Percentiles rank a stretch among this genome's conserved stretches.
Evolutionary conservation across 2,113 vertebrate genomes (phyloP).

Genomic region (Eublepharis macularius): DNA sequence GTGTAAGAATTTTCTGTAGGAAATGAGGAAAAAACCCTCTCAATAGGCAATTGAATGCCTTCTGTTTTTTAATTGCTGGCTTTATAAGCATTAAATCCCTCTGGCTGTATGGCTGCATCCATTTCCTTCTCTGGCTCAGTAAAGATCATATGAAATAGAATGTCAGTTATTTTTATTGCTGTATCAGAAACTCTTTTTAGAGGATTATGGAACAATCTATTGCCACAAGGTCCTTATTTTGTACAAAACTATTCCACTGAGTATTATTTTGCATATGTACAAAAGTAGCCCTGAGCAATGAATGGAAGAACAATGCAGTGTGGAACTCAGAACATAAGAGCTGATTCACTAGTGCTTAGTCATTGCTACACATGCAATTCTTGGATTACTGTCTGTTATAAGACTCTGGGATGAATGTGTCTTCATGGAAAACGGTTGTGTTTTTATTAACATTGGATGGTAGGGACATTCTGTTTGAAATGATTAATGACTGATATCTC

Average conservation of each 20-base stretch:
- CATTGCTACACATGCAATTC: not conserved
- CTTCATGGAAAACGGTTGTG: not conserved
- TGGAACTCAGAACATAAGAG: not conserved
- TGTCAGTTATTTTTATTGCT: conserved; percentile 6
- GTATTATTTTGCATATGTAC: not conserved
- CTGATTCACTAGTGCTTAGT: not conserved
- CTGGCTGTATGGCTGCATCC: conserved; percentile 1
- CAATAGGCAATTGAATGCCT: conserved; percentile 34
- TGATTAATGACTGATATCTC: not conserved
- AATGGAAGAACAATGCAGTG: not conserved
- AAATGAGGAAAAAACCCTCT: conserved; percentile 3
- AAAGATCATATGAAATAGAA: conserved; percentile 10
- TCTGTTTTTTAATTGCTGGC: conserved; percentile 47
- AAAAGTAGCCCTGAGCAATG: not conserved
- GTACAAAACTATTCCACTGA: not conserved
- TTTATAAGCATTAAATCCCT: conserved; percentile 45
- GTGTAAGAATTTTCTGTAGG: conserved; percentile 12
- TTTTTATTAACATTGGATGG: not conserved
- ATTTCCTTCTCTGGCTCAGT: conserved; percentile 14
- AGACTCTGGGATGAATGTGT: not conserved
- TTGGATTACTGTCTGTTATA: not conserved
- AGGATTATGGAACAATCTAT: not conserved
- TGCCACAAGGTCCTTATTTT: not conserved
- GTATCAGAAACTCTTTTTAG: not conserved
- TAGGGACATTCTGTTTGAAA: not conserved